A percentile compares a stretch with the other conserved stretches of the same genome.
Conservation (phyloP, 2,888 invertebrate species). For the Quadroppia sp. region DNA sequence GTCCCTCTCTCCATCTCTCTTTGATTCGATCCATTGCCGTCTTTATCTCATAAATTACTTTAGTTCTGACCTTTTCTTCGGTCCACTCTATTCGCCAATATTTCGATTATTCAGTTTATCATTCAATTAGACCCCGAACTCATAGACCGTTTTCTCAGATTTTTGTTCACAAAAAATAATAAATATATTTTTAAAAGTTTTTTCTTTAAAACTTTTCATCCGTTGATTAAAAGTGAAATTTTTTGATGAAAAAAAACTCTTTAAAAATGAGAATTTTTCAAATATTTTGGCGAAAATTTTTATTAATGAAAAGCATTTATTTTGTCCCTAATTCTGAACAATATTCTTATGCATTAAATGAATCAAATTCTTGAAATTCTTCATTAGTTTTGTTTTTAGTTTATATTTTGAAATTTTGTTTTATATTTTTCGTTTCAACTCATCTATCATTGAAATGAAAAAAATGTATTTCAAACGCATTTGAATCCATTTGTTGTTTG, state of each 20-base stretch:
- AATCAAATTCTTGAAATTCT: not conserved
- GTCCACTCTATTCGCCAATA: not conserved
- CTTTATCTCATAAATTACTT: conserved; percentile 35
- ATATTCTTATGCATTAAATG: not conserved
- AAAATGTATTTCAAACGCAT: not conserved
- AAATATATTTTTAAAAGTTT: not conserved
- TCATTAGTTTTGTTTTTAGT: not conserved
- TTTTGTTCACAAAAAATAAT: not conserved
- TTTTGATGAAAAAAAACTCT: too few relatives aligned
- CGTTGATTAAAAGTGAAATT: too few relatives aligned
- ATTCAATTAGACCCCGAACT: conserved; percentile 1
- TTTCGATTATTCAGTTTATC: conserved; percentile 30
- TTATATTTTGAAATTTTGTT: not conserved
- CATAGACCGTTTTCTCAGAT: not conserved
- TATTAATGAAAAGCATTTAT: not conserved
- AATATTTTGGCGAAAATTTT: too few relatives aligned
- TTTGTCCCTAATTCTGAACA: not conserved
- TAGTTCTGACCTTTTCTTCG: conserved; percentile 12
- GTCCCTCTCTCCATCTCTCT: not conserved
- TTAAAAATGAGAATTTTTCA: too few relatives aligned
- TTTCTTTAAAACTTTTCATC: too few relatives aligned
- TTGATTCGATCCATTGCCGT: conserved; percentile 19
- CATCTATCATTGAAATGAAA: not conserved
- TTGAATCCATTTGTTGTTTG: conserved; percentile 6
- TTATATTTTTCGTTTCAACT: not conserved